A percentile compares a stretch with the other conserved stretches of the same genome.
Evolutionary conservation across 2,888 invertebrate species (phyloP).

Genomic region (Microctonus aethiopoides): DNA sequence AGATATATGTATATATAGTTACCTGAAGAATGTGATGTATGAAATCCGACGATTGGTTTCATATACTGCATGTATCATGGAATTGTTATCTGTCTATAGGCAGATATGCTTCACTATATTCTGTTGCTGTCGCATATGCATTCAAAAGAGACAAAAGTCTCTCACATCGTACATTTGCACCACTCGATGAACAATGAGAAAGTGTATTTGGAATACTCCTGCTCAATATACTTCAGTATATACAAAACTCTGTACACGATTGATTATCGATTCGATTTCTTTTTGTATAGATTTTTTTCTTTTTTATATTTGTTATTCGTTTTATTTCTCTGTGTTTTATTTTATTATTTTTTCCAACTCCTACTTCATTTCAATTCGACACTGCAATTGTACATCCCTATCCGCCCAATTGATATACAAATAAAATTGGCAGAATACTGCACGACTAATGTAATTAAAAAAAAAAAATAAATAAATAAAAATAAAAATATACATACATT

Average conservation of each 20-base stretch:
- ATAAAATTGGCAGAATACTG: too few relatives aligned
- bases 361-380: background rate
- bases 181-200: slow-evolving; percentile 21
- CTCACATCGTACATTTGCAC: background rate
- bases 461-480: too few relatives aligned
- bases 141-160: background rate
- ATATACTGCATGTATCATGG: too few relatives aligned
- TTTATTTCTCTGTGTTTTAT: background rate
- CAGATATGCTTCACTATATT: too few relatives aligned
- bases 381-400: background rate
- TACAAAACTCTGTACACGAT: slow-evolving; percentile 20
- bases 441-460: too few relatives aligned
- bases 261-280: slow-evolving; percentile 21
- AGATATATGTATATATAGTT: too few relatives aligned
- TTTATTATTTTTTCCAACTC: background rate
- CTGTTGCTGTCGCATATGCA: background rate
- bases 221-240: slow-evolving; percentile 3
- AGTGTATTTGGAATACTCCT: background rate
- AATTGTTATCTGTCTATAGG: too few relatives aligned
- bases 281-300: background rate
- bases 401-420: slow-evolving; percentile 2
- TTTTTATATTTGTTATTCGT: background rate
- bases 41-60: too few relatives aligned
- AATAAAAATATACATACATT: too few relatives aligned
- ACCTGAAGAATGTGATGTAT: too few relatives aligned